Conservation (phyloP, 2,888 invertebrate genomes). For the Idaea biselata region DNA sequence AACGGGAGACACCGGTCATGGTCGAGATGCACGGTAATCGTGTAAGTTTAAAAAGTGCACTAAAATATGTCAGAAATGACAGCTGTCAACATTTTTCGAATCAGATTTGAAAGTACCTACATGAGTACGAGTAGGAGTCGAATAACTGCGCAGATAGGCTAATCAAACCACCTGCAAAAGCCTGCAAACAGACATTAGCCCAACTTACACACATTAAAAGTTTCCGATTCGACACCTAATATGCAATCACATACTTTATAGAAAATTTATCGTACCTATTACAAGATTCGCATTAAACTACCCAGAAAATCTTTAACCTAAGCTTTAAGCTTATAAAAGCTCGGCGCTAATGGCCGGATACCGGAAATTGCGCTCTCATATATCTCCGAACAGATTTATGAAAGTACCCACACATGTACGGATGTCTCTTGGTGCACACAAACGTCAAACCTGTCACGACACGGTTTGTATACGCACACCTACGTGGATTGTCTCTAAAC, state of each 20-base stretch:
- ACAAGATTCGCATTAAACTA: slow-evolving; percentile 81
- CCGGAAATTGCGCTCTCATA: slow-evolving; percentile 95
- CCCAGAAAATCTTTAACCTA: slow-evolving; percentile 82
- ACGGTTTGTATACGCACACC: slow-evolving; percentile 40
- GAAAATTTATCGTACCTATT: slow-evolving; percentile 80
- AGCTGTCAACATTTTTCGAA: too few species aligned
- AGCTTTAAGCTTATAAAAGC: slow-evolving; percentile 84
- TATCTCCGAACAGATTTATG: slow-evolving; percentile 94
- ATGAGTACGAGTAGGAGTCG: too few species aligned
- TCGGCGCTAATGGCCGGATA: slow-evolving; percentile 91
- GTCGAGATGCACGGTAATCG: too few species aligned
- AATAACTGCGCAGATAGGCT: too few species aligned
- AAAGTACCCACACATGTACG: slow-evolving; percentile 86
- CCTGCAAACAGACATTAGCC: slow-evolving; percentile 70
- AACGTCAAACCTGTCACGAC: slow-evolving; percentile 32
- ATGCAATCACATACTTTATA: slow-evolving; percentile 81
- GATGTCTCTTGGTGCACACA: slow-evolving; percentile 68
- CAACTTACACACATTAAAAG: slow-evolving; percentile 80
- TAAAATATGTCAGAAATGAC: too few species aligned
- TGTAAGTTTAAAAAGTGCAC: too few species aligned
- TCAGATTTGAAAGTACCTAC: too few species aligned
- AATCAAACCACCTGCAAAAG: slow-evolving; percentile 42
- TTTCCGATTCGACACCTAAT: slow-evolving; percentile 78
- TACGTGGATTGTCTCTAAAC: slow-evolving; percentile 49
- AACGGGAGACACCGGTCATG: too few species aligned